Conservation (phyloP, 2,113 vertebrate genomes). For the Setophaga petechia region DNA sequence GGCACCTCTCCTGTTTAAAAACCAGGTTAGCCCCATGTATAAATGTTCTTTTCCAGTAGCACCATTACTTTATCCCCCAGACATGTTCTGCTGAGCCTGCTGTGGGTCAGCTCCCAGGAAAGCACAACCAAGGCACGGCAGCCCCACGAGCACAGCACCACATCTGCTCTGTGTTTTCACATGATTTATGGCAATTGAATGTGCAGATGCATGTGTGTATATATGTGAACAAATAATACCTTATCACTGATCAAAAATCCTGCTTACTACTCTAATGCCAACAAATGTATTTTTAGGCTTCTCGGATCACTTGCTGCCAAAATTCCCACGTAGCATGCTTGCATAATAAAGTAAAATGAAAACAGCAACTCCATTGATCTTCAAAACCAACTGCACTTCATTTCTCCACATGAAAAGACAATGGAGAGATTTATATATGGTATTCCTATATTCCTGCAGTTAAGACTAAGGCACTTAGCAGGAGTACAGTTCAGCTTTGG, state of each 20-base stretch:
- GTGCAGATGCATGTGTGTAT: not conserved
- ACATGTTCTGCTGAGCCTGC: conserved; percentile 44
- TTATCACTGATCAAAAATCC: not conserved
- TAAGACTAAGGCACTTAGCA: not conserved
- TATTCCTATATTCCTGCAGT: not conserved
- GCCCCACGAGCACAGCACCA: conserved; percentile 7
- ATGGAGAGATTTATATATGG: not conserved
- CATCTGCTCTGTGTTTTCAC: conserved; percentile 62
- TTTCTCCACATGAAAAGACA: not conserved
- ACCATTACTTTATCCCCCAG: conserved; percentile 25
- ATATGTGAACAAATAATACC: not conserved
- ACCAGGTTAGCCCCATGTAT: not conserved
- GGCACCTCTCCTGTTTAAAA: conserved; percentile 12
- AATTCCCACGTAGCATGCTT: not conserved
- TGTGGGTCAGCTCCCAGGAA: conserved; percentile 16
- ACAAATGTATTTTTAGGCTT: not conserved
- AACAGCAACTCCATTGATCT: not conserved
- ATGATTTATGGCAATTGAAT: conserved; percentile 2
- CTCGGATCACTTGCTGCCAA: not conserved
- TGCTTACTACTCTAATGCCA: not conserved
- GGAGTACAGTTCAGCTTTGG: not conserved
- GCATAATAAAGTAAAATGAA: not conserved
- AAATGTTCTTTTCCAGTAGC: conserved; percentile 55
- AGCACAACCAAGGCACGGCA: not conserved
- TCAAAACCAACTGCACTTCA: not conserved